phyloP scores from a whole-genome alignment of 2,797 vertebrate genomes.

The Mormyrus hasselquistii region DNA sequence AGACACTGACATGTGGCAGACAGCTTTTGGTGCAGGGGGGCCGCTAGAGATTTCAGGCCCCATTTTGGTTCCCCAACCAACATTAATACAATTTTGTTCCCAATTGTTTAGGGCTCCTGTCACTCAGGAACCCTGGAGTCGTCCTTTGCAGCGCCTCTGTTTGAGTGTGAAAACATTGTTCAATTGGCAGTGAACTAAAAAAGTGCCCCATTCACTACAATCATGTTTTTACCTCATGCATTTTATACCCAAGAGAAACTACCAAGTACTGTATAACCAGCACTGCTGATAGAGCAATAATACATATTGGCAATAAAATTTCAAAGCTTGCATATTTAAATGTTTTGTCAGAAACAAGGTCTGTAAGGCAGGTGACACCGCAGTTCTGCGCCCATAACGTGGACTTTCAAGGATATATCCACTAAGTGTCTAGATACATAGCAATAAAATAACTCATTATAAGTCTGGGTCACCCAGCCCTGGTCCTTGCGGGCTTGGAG shows the following conservation, averaged over 20 bases:
- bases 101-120: not conserved
- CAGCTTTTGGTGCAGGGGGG: not conserved
- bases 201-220: not conserved
- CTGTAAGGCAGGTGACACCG: not conserved
- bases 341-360: not conserved
- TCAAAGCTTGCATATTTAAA: not conserved
- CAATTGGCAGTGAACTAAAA: not conserved
- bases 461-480: not conserved
- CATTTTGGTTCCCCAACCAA: not conserved
- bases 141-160: not conserved
- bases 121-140: not conserved
- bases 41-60: not conserved
- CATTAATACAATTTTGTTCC: not conserved
- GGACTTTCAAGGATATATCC: not conserved
- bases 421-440: not conserved
- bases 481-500: not conserved
- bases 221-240: not conserved
- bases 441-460: slow-evolving; percentile 4
- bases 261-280: not conserved
- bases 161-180: not conserved
- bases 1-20: not conserved
- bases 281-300: not conserved
- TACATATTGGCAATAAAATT: not conserved
- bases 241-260: not conserved
- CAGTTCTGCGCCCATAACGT: not conserved